Evolutionary conservation across 2,797 vertebrate species (phyloP).

Genomic region (Phrynocephalus forsythii): DNA sequence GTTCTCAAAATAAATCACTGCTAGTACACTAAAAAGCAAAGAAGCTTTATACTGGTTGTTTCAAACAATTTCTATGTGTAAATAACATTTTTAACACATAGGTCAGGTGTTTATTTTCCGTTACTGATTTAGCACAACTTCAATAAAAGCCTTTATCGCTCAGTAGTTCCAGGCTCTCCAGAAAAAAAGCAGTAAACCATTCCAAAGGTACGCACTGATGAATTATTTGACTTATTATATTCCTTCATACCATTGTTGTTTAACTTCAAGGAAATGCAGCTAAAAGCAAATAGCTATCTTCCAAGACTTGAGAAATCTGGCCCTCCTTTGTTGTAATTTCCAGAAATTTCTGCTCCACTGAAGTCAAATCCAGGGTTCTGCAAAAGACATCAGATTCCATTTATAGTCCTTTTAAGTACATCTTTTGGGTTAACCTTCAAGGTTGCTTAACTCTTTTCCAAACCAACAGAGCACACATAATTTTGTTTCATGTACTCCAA

Average conservation of each 20-base stretch:
- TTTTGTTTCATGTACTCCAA: not conserved
- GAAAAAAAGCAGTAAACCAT: conserved; percentile 44
- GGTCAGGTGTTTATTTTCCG: conserved; percentile 22
- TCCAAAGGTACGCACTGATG: conserved; percentile 29
- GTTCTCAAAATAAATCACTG: not conserved
- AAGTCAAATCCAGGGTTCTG: conserved; percentile 99
- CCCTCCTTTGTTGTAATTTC: conserved; percentile 94
- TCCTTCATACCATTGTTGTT: conserved; percentile 38
- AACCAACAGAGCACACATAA: not conserved
- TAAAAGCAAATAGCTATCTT: conserved; percentile 78
- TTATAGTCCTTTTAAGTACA: not conserved
- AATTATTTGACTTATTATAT: conserved; percentile 50
- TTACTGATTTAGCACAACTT: conserved; percentile 31
- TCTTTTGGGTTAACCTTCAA: not conserved
- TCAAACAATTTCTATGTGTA: not conserved
- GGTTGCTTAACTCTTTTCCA: not conserved
- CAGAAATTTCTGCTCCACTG: conserved; percentile 97
- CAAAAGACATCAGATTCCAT: conserved; percentile 36
- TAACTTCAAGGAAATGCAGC: conserved; percentile 38
- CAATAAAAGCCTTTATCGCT: conserved; percentile 43
- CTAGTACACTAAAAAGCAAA: not conserved
- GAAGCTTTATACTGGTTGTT: not conserved
- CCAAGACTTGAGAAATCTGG: conserved; percentile 94
- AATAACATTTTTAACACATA: not conserved
- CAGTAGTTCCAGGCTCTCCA: conserved; percentile 33